phyloP scores from a whole-genome alignment of 2,888 invertebrate genomes.

The Vanessa cardui region DNA sequence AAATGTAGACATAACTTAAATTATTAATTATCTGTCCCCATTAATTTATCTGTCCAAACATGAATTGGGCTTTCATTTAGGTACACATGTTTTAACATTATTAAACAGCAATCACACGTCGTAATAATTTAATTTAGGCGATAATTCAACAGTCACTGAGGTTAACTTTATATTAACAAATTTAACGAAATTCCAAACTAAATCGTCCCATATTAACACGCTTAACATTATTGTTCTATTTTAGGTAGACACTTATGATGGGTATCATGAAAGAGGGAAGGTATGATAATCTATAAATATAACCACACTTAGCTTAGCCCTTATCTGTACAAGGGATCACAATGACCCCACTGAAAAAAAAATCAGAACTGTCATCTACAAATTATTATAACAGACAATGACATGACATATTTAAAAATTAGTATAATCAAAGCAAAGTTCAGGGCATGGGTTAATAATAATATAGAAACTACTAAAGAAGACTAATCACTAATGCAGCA shows the following conservation, averaged over 20 bases:
- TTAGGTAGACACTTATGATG: slow-evolving; percentile 76
- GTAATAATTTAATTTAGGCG: slow-evolving; percentile 19
- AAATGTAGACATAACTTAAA: too few relatives aligned
- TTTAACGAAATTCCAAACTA: slow-evolving; percentile 21
- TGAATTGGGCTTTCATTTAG: slow-evolving; percentile 12
- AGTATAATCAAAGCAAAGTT: too few relatives aligned
- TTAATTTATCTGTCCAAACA: background rate
- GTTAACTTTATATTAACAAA: slow-evolving; percentile 16
- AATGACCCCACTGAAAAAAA: too few relatives aligned
- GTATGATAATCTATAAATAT: slow-evolving; percentile 53
- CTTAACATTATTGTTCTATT: slow-evolving; percentile 62
- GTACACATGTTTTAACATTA: slow-evolving; percentile 20
- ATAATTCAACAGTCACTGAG: slow-evolving; percentile 26
- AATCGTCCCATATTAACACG: slow-evolving; percentile 43
- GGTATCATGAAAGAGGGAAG: slow-evolving; percentile 75
- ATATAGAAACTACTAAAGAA: background rate
- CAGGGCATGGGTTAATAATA: background rate
- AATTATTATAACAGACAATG: too few relatives aligned
- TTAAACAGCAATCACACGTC: slow-evolving; percentile 14
- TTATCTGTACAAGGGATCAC: too few relatives aligned
- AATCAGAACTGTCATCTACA: too few relatives aligned
- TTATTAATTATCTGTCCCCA: too few relatives aligned
- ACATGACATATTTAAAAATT: too few relatives aligned
- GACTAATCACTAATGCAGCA: slow-evolving; percentile 49
- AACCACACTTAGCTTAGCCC: slow-evolving; percentile 3